phyloP scores from a whole-genome alignment of 2,888 invertebrate species.

The Hypercompe scribonia region DNA sequence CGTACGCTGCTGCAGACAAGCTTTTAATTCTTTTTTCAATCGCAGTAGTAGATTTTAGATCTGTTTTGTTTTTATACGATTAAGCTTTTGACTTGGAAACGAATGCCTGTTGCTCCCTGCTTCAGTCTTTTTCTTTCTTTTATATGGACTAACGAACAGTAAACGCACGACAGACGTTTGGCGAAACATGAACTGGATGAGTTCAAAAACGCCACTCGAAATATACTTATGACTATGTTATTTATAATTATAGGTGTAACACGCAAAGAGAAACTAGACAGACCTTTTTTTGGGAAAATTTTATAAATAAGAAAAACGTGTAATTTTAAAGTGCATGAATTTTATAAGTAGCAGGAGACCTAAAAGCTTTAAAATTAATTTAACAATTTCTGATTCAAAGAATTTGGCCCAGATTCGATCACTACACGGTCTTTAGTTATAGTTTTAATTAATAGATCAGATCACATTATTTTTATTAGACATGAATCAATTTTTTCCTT shows the following conservation, averaged over 20 bases:
- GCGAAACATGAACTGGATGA: slow-evolving; percentile 18
- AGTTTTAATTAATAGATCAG: slow-evolving; percentile 29
- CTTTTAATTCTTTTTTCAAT: slow-evolving; percentile 48
- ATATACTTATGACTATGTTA: no score
- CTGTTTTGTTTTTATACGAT: slow-evolving; percentile 34
- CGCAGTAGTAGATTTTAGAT: slow-evolving; percentile 30
- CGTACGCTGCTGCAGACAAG: slow-evolving; percentile 62
- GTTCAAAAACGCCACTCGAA: neutral
- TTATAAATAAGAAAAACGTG: no score
- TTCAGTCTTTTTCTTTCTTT: slow-evolving; percentile 16
- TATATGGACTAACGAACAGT: slow-evolving; percentile 3
- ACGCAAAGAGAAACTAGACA: no score
- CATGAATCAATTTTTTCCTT: slow-evolving; percentile 32
- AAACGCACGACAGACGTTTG: neutral
- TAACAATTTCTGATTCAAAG: no score
- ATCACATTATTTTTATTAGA: slow-evolving; percentile 33
- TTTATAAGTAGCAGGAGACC: no score
- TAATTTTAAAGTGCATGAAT: no score
- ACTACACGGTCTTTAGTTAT: slow-evolving; percentile 31
- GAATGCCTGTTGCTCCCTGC: slow-evolving; percentile 4
- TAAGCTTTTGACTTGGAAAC: slow-evolving; percentile 7
- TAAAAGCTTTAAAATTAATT: no score
- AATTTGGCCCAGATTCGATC: no score
- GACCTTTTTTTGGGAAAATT: no score
- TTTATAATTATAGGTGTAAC: no score